Conservation (phyloP, 2,888 invertebrate genomes). For the Aplocera efformata region DNA sequence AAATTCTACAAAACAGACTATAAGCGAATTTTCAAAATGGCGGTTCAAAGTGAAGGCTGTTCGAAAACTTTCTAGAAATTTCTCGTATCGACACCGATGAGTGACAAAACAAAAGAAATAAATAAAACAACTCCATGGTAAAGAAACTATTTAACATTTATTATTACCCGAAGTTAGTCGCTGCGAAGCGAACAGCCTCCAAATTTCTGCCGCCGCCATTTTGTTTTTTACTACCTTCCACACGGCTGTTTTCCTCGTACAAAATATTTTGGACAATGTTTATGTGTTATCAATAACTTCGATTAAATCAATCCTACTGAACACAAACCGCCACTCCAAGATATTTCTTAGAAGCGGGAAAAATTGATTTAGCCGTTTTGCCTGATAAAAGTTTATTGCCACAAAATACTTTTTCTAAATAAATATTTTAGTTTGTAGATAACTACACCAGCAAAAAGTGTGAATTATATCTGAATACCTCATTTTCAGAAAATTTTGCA, state of each 20-base stretch:
- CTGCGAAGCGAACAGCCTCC: slow-evolving; percentile 80
- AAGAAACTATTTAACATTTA: slow-evolving; percentile 57
- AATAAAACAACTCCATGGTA: slow-evolving; percentile 59
- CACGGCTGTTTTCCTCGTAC: slow-evolving; percentile 63
- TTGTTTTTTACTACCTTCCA: slow-evolving; percentile 44
- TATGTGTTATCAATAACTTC: slow-evolving; percentile 54
- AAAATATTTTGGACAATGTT: slow-evolving; percentile 84
- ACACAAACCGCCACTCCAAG: too few relatives aligned
- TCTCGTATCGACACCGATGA: slow-evolving; percentile 58
- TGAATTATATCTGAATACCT: too few relatives aligned
- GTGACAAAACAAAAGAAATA: slow-evolving; percentile 57
- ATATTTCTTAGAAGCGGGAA: too few relatives aligned
- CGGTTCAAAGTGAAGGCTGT: slow-evolving; percentile 82
- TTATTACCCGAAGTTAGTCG: slow-evolving; percentile 65
- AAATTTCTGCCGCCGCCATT: slow-evolving; percentile 80
- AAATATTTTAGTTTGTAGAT: too few relatives aligned
- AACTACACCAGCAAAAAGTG: too few relatives aligned
- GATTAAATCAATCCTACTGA: neutral
- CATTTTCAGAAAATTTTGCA: too few relatives aligned
- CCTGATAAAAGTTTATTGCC: too few relatives aligned
- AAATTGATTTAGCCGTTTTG: too few relatives aligned
- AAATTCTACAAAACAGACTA: slow-evolving; percentile 48
- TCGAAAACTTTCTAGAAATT: slow-evolving; percentile 81
- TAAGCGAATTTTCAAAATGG: slow-evolving; percentile 64
- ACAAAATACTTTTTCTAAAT: too few relatives aligned